Evolutionary conservation across 2,113 vertebrate species (phyloP), one percentile per base, ranked within the genome.

Genomic region (Caranx melampygus): DNA sequence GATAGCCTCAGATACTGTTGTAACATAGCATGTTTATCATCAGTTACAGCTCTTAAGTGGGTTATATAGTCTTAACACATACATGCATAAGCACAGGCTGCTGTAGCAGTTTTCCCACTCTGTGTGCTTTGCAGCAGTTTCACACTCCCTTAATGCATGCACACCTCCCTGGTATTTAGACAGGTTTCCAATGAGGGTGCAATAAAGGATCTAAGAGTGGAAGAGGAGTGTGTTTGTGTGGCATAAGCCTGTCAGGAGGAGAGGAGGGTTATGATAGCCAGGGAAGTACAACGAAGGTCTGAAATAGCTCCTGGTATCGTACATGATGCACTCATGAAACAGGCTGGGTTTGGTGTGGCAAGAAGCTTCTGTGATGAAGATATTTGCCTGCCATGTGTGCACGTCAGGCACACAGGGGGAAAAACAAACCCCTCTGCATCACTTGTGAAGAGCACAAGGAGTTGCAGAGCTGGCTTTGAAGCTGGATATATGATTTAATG

Each of bases 181-280:
- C 88, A 89, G 86, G 58, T 92, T 91, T 92, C 75, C 84, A 77
- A 89, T 91, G 88, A 92, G 77, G 82, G 75, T 26, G 31, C 82
- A 92, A 92, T 91, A 79, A 89, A 83, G 90, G 92, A 82, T 82
- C 42, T 42, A 44, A 63, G 62, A 68, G 62, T 64, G 63, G 14
- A 55, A 40, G 12, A 7, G 58, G 20, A 49, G 55, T 54, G 47
- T 79, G 33, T 68, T 51, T 61, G 74, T 67, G 62, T 49, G 21
- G 34, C 77, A 75, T 42, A 52, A 65, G 42, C 12, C 63, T 67
- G 74, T 72, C 58, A 70, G 34, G 40, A 10, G 16, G 34, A 68
- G 72, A 69, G 59, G 55, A 92, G 81, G 79, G 78, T 63, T 75
- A 58, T 87, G 68, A 80, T 81, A 84, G 62, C 52, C n/a, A 72